Evolutionary conservation across 2,888 invertebrate species (phyloP).

Genomic region (Euproctis similis): DNA sequence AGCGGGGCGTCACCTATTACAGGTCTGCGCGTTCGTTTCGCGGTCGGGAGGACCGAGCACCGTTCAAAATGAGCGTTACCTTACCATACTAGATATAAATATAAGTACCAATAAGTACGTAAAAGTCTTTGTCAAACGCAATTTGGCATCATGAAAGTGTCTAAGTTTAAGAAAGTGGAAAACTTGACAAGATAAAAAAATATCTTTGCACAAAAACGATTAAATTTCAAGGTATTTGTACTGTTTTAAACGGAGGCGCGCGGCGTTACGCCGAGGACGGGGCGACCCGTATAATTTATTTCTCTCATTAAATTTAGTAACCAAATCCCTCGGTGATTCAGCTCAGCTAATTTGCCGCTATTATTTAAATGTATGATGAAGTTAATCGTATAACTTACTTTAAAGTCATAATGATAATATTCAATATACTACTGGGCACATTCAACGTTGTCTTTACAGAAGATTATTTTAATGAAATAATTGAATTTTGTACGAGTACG

Average conservation of each 20-base stretch:
- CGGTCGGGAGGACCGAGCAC: constrained; percentile 64
- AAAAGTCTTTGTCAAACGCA: constrained; percentile 75
- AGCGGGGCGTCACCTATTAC: constrained; percentile 68
- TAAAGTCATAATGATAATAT: constrained; percentile 38
- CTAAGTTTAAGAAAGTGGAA: constrained; percentile 75
- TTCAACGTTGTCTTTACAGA: constrained; percentile 42
- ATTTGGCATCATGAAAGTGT: constrained; percentile 70
- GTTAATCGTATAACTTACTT: constrained; percentile 29
- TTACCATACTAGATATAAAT: constrained; percentile 68
- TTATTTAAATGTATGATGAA: constrained; percentile 22
- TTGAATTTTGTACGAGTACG: constrained; percentile 52
- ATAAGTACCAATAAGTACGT: too few species aligned
- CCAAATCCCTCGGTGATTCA: constrained; percentile 20
- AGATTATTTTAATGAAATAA: constrained; percentile 66
- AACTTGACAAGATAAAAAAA: constrained; percentile 72
- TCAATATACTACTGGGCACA: constrained; percentile 39
- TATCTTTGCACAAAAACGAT: constrained; percentile 70
- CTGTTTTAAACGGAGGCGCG: constrained; percentile 55
- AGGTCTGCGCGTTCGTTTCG: constrained; percentile 67
- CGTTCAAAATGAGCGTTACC: constrained; percentile 71
- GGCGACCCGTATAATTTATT: constrained; percentile 39
- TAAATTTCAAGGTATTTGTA: constrained; percentile 71
- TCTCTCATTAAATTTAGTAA: constrained; percentile 26
- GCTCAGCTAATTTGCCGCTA: constrained; percentile 18
- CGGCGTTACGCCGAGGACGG: constrained; percentile 29